Evolutionary conservation across 2,797 vertebrate species (phyloP).

Genomic region (Periparus ater): DNA sequence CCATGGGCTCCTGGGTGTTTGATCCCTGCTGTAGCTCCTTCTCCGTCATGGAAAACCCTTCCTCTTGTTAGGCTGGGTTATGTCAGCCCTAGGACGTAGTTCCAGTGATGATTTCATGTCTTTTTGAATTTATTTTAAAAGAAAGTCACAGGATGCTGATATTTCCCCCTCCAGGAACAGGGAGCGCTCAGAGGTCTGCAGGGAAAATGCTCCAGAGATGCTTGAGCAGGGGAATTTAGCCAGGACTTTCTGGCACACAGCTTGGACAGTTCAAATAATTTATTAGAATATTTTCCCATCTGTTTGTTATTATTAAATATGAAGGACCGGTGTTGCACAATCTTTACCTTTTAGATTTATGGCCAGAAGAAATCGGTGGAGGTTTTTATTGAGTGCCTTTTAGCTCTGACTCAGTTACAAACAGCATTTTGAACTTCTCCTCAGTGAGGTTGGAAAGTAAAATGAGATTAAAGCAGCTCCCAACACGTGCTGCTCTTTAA

Average conservation of each 20-base stretch:
- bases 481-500: background rate
- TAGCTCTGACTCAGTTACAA: background rate
- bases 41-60: rapidly evolving
- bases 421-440: background rate
- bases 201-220: background rate
- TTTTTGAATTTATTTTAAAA: background rate
- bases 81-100: background rate
- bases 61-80: rapidly evolving
- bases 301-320: conserved; percentile 71
- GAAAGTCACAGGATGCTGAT: rapidly evolving
- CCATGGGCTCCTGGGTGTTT: background rate
- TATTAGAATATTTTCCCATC: conserved; percentile 59
- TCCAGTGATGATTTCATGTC: background rate
- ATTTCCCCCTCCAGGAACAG: background rate
- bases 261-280: conserved; percentile 55
- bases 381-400: conserved; percentile 1
- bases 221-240: conserved; percentile 11
- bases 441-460: background rate
- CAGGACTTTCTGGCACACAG: conserved; percentile 46
- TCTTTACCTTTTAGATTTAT: conserved; percentile 56
- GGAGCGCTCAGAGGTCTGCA: background rate
- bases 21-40: background rate
- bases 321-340: conserved; percentile 38
- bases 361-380: conserved; percentile 11
- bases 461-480: background rate